A percentile compares a stretch with the other conserved stretches of the same genome.
Conservation (phyloP, 1,140 invertebrate genomes). For the Drosophila nigrodunni region DNA sequence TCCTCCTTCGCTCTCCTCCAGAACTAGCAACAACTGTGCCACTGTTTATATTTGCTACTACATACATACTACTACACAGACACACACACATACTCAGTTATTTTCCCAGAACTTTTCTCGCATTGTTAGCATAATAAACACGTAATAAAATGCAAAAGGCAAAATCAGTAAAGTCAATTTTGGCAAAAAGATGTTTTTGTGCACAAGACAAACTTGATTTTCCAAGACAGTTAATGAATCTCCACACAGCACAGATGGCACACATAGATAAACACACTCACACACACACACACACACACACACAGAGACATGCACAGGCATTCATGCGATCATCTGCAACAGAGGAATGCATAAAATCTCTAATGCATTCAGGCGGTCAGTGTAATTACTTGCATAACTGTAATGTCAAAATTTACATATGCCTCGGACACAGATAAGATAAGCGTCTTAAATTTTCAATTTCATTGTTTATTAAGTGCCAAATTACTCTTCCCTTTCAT, state of each 20-base stretch:
- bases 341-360: constrained; percentile 46
- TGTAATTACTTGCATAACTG: constrained; percentile 75
- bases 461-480: constrained; percentile 81
- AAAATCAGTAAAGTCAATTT: constrained; percentile 81
- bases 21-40: constrained; percentile 12
- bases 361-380: constrained; percentile 38
- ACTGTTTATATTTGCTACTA: constrained; percentile 37
- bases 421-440: constrained; percentile 57
- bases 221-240: constrained; percentile 67
- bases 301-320: not conserved
- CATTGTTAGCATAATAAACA: constrained; percentile 82
- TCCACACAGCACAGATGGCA: constrained; percentile 23
- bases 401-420: constrained; percentile 68
- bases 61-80: constrained; percentile 22
- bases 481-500: constrained; percentile 57
- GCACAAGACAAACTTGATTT: constrained; percentile 62
- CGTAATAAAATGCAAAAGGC: constrained; percentile 74
- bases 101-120: constrained; percentile 57
- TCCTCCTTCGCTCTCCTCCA: not conserved
- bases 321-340: constrained; percentile 34
- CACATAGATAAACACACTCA: constrained; percentile 4
- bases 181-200: constrained; percentile 66
- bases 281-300: not conserved
- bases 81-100: constrained; percentile 2
- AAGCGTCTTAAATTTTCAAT: constrained; percentile 82